Evolutionary conservation across 2,113 vertebrate species (phyloP).

Genomic region (Calidris pygmaea): DNA sequence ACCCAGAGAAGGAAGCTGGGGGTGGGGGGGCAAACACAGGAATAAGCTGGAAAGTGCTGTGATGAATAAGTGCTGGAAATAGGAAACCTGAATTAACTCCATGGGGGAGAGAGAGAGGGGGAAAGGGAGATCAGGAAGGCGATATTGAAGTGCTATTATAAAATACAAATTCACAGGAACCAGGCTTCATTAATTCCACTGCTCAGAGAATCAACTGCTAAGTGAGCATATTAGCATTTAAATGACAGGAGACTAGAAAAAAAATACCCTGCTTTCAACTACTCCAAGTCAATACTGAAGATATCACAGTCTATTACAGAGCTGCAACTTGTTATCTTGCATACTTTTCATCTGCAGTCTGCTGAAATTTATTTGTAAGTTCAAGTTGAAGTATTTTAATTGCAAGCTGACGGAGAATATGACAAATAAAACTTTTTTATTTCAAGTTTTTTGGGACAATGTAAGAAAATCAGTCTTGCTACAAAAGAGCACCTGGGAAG

Average conservation of each 20-base stretch:
- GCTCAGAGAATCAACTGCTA: background rate
- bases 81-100: background rate
- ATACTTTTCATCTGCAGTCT: background rate
- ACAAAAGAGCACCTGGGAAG: background rate
- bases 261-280: background rate
- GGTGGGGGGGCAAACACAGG: fast-evolving
- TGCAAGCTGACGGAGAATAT: background rate
- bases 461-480: background rate
- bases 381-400: background rate
- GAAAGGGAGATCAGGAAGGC: background rate
- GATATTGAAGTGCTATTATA: background rate
- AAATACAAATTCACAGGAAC: background rate
- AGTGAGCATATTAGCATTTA: background rate
- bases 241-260: background rate
- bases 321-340: background rate
- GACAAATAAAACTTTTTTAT: background rate
- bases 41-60: background rate
- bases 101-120: background rate
- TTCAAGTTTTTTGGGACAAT: background rate
- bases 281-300: background rate
- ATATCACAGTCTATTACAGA: background rate
- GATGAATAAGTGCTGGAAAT: background rate
- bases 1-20: background rate
- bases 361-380: background rate
- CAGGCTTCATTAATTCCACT: background rate